Percentiles rank a stretch among this genome's conserved stretches.
Conservation (phyloP, 2,113 vertebrate genomes). For the Thamnophis sirtalis region DNA sequence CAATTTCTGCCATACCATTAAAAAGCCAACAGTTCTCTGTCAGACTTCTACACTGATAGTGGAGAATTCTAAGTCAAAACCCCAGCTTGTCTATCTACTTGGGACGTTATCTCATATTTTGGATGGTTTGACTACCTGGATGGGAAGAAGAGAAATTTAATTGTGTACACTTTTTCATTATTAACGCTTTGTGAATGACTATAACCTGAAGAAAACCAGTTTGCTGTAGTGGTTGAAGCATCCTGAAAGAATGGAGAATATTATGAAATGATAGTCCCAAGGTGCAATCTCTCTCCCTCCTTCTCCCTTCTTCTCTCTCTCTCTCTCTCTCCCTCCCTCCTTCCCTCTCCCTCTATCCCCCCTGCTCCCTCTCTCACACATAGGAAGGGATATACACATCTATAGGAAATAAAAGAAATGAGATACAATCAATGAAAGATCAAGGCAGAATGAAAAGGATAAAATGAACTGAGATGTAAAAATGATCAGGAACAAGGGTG, state of each 20-base stretch:
- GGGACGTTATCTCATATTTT: neutral
- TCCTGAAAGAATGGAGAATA: neutral
- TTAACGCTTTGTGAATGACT: neutral
- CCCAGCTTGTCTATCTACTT: neutral
- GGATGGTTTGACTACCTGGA: neutral
- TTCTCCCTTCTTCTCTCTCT: too few relatives aligned
- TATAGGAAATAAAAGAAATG: neutral
- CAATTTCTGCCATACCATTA: neutral
- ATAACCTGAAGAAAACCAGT: neutral
- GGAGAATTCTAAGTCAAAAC: neutral
- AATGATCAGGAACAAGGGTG: neutral
- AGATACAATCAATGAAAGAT: neutral
- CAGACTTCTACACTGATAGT: neutral
- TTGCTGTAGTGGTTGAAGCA: neutral
- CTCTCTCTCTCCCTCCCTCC: too few relatives aligned
- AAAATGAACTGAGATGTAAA: neutral
- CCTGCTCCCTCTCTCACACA: too few relatives aligned
- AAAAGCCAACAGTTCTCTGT: neutral
- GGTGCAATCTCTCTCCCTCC: neutral
- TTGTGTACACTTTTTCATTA: neutral
- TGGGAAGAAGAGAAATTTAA: neutral
- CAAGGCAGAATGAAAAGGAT: neutral
- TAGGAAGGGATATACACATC: neutral
- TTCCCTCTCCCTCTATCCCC: neutral
- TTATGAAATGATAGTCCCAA: neutral